Evolutionary conservation across 1,140 invertebrate genomes (phyloP).

Genomic region (Orchestia grillus): DNA sequence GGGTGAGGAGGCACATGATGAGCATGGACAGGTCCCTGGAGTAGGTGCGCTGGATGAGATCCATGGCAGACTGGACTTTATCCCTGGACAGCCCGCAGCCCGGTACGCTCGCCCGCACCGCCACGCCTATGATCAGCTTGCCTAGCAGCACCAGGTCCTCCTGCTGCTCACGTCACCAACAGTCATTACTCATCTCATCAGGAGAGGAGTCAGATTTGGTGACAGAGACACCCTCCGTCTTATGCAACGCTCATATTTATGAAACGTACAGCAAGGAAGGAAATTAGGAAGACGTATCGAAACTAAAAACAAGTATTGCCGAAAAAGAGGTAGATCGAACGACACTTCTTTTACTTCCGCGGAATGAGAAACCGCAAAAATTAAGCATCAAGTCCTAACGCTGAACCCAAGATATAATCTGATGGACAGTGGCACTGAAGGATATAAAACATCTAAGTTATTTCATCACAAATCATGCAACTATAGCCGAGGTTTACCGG

Average conservation of each 20-base stretch:
- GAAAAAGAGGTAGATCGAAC: neutral
- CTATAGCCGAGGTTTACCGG: neutral
- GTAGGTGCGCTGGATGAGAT: conserved; percentile 80
- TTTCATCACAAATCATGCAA: too few relatives aligned
- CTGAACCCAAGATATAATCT: neutral
- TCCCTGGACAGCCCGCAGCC: conserved; percentile 79
- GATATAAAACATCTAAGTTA: too few relatives aligned
- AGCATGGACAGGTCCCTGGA: conserved; percentile 92
- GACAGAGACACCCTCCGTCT: too few relatives aligned
- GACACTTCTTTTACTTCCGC: neutral
- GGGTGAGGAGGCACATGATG: conserved; percentile 80
- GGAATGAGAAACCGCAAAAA: neutral
- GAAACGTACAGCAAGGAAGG: too few relatives aligned
- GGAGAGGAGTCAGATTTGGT: neutral
- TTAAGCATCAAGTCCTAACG: neutral
- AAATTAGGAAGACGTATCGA: neutral
- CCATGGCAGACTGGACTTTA: conserved; percentile 87
- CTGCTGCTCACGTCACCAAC: conserved; percentile 75
- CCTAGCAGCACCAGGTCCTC: conserved; percentile 93
- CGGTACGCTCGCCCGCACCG: conserved; percentile 89
- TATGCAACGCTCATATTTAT: too few relatives aligned
- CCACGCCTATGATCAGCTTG: conserved; percentile 90
- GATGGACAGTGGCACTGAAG: too few relatives aligned
- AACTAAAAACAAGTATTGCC: neutral
- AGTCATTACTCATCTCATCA: neutral